Evolutionary conservation across 2,113 vertebrate species (phyloP).

Genomic region (Xenopus tropicalis): DNA sequence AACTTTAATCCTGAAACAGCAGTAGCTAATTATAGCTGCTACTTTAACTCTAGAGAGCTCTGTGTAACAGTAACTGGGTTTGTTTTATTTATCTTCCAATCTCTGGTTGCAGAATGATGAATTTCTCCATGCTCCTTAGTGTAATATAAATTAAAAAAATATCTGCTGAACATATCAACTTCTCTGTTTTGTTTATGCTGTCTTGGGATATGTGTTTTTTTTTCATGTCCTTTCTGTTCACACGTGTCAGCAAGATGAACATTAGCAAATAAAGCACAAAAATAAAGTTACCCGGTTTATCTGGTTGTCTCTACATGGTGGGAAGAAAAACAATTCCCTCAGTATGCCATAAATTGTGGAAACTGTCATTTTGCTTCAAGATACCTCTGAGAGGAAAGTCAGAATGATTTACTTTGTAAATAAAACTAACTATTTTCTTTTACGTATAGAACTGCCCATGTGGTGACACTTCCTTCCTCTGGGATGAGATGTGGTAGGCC

Average conservation of each 20-base stretch:
- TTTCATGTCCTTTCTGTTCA: slow-evolving; percentile 51
- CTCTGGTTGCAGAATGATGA: neutral
- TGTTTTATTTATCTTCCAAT: slow-evolving; percentile 7
- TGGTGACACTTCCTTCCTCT: slow-evolving; percentile 66
- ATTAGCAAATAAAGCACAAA: slow-evolving; percentile 62
- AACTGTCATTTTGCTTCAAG: slow-evolving; percentile 63
- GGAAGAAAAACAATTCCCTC: slow-evolving; percentile 67
- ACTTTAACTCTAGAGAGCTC: neutral
- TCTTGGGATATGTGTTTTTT: slow-evolving; percentile 50
- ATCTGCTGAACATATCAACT: slow-evolving; percentile 53
- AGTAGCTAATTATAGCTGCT: no score
- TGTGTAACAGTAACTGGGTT: neutral
- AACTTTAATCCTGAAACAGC: neutral
- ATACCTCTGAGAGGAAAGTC: slow-evolving; percentile 62
- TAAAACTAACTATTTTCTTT: slow-evolving; percentile 28
- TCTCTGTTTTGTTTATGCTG: slow-evolving; percentile 50
- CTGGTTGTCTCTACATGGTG: slow-evolving; percentile 64
- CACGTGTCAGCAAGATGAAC: slow-evolving; percentile 57
- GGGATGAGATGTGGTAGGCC: slow-evolving; percentile 62
- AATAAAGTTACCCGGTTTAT: slow-evolving; percentile 55
- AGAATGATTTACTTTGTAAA: slow-evolving; percentile 65
- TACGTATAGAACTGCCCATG: slow-evolving; percentile 64
- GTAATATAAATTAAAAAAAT: slow-evolving; percentile 44
- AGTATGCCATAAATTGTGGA: slow-evolving; percentile 61
- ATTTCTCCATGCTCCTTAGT: neutral